Evolutionary conservation across 2,797 vertebrate species (phyloP).

Genomic region (Malacoctenus gilli): DNA sequence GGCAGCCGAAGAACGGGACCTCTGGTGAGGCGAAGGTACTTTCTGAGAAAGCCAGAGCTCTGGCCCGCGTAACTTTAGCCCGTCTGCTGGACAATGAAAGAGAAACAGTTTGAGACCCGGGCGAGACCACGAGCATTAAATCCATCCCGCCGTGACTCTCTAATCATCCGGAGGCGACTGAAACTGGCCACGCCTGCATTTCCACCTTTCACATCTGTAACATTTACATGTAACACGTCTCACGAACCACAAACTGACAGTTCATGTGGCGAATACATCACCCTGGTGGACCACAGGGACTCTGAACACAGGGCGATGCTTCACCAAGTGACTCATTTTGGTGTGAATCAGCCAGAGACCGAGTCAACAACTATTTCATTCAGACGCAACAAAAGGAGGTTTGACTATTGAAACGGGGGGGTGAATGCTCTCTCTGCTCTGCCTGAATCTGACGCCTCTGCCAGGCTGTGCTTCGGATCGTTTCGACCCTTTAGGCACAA

Average conservation of each 20-base stretch:
- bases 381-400: slow-evolving; percentile 31
- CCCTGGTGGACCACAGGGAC: slow-evolving; percentile 20
- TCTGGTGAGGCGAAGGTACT: slow-evolving; percentile 14
- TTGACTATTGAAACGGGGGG: slow-evolving; percentile 5
- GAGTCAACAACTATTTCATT: slow-evolving; percentile 25
- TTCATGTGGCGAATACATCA: too few species aligned
- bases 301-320: slow-evolving; percentile 10
- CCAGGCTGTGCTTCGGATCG: neutral
- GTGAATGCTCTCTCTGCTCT: too few species aligned
- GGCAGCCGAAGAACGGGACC: slow-evolving; percentile 19
- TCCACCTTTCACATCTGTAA: too few species aligned
- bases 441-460: neutral
- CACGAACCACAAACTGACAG: too few species aligned
- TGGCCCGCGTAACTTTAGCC: too few species aligned
- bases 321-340: slow-evolving; percentile 38
- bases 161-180: too few species aligned
- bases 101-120: neutral
- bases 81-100: neutral
- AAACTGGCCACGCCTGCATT: too few species aligned
- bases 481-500: neutral
- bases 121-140: too few species aligned
- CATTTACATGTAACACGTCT: too few species aligned
- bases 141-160: too few species aligned
- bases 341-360: slow-evolving; percentile 45
- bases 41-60: slow-evolving; percentile 13